phyloP scores from a whole-genome alignment of 2,113 vertebrate species.

The Apaloderma vittatum region DNA sequence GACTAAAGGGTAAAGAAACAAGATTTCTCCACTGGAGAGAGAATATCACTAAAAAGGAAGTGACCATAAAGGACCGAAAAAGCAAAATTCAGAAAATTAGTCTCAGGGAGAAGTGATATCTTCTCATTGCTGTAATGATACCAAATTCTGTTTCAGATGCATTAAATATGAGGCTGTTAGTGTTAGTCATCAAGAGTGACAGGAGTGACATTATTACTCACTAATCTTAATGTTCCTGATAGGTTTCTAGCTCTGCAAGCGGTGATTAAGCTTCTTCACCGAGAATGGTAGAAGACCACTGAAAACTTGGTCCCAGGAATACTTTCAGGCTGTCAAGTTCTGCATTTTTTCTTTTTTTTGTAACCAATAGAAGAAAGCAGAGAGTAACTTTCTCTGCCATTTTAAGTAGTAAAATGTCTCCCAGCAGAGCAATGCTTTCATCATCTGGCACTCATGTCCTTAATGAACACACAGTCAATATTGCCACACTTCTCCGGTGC shows the following conservation, averaged over 20 bases:
- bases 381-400: constrained; percentile 29
- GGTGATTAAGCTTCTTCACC: constrained; percentile 24
- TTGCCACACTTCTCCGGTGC: constrained; percentile 49
- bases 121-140: constrained; percentile 41
- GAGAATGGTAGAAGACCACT: not conserved
- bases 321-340: constrained; percentile 1
- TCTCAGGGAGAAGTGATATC: constrained; percentile 23
- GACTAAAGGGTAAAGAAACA: not conserved
- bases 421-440: constrained; percentile 44
- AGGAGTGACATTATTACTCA: constrained; percentile 59
- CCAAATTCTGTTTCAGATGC: constrained; percentile 61
- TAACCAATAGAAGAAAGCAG: not conserved
- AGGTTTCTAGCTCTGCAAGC: constrained; percentile 30
- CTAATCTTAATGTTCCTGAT: constrained; percentile 52
- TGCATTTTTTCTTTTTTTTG: not conserved
- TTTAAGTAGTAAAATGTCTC: constrained; percentile 47
- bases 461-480: constrained; percentile 72
- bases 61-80: not conserved
- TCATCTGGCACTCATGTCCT: constrained; percentile 40
- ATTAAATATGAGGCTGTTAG: constrained; percentile 36
- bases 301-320: not conserved
- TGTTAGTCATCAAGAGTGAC: constrained; percentile 68
- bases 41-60: not conserved
- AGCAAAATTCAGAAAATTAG: constrained; percentile 36
- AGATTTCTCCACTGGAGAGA: not conserved